Base-by-base conservation (phyloP, 2,113 vertebrate genomes). In the Passerina amoena region DNA sequence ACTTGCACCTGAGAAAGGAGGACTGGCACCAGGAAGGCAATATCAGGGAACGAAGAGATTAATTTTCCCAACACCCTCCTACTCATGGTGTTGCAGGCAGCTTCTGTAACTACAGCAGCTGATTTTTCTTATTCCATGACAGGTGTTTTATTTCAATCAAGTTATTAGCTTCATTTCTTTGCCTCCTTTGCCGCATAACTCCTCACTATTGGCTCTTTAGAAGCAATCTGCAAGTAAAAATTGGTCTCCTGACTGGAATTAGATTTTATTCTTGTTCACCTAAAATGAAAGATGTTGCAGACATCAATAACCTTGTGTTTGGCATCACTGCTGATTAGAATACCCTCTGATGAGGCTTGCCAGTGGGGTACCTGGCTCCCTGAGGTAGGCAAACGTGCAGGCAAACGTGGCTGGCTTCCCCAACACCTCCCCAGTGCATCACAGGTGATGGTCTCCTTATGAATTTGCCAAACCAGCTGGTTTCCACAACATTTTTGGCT, bases 81-180 rank as follows among this genome's bases (percentile, higher is more conserved):
- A 45, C 53, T 75, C 64, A 37, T 0, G 2, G 56, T 63, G 37
- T 40, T 87, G 42, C 80, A 91, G 50, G n/a, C 73, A 87, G 63
- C 33, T 82, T 25, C 51, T 86, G 6, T 56, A 78, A 66, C 33
- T 40, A 54, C 1, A 9, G 35, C 7, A 88, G 60, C 38, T 83
- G 68, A 71, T 73, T 82, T 85, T 80, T 70, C 81, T 73, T 66
- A 88, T 84, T 61, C 35, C 22, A 13, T 88, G 80, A 54, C 38
- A 81, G 78, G 61, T 96, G 86, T 78, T 94, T 91, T 84, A 79
- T 88, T 92, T 93, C 95, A 92, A 59, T 92, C 76, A 78, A 95
- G 42, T 75, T 84, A 88, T 53, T 92, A 96, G n/a, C 44, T 86
- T 90, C 14, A 57, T 85, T 88, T 91, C 80, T 92, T 92, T 70